Evolutionary conservation across 1,140 invertebrate species (phyloP), one percentile per base, ranked within the genome.

Genomic region (Solenopsis fugax): DNA sequence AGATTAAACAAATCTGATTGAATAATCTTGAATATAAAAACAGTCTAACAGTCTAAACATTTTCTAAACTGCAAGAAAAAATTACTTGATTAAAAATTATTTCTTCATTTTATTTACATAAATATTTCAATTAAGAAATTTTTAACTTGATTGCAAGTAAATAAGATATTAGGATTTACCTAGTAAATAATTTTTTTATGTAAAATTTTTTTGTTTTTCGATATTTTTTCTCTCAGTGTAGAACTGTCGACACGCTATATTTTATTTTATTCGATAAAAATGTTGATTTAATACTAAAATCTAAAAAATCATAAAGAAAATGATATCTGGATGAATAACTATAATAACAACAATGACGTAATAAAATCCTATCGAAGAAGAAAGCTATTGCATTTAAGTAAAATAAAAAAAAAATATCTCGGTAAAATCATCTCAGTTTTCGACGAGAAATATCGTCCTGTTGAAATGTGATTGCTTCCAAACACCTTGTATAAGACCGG

Each of bases 401-500:
- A 10, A 41, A 10, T 34, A 2, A 50, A 37, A 54, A 64, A 71
- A 16, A 81, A 29, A 52, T 37, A 48, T 29, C n/a, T n/a, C 12
- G 9, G 12, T 41, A 64, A 62, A 34, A 29, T 52, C 21, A n/a
- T 50, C 18, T 48, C 64, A 34, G 9, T 21, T 75, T n/a, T 16
- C 18, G n/a, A 52, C 10, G 29, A 76, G 9, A 37, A 85, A 54
- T 37, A 21, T 45, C 12, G 0, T 34, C 13, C n/a, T 1, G 16
- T 41, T 48, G 54, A 58, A 18, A 29, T 18, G 7, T 3, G 16
- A 58, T 37, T 45, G 24, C 56, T 73, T 84, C 10, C 21, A 84
- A 73, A 73, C 41, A 73, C 54, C 24, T 41, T 69, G 34, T 82
- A 72, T 48, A 48, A 82, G 41, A 29, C 18, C 41, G 62, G 64